A percentile compares a stretch with the other conserved stretches of the same genome.
These are phyloP conservation scores for Onychostoma macrolepis DNA, from an alignment of 2,113 vertebrate species.

Conservation along the genomic window DNA sequence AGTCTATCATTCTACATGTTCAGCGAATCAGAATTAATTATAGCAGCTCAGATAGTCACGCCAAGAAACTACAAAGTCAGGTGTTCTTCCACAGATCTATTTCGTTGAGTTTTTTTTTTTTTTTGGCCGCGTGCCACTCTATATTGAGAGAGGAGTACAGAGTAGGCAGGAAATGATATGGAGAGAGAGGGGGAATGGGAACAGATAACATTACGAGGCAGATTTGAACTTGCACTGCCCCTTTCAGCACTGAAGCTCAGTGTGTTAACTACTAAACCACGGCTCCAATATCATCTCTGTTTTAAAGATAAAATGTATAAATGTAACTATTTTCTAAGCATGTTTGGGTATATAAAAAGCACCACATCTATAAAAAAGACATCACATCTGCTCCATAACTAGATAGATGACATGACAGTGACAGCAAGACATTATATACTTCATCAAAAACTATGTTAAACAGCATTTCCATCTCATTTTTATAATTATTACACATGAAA, in stretches of 20 bases:
- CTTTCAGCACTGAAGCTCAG: neutral
- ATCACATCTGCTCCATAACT: neutral
- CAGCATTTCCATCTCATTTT: neutral
- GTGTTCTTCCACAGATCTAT: neutral
- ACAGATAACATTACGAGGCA: neutral
- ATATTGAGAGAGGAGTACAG: neutral
- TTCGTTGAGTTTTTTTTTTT: neutral
- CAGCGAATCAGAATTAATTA: conserved; percentile 29
- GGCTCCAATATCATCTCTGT: neutral
- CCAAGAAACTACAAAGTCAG: neutral
- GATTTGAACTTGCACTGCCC: neutral
- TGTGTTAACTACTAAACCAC: neutral
- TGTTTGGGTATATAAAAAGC: neutral
- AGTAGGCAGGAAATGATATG: neutral
- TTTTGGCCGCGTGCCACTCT: neutral
- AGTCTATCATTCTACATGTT: conserved; percentile 31
- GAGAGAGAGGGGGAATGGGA: neutral
- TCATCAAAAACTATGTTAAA: neutral
- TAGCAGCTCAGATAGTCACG: neutral
- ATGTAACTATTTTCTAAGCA: neutral
- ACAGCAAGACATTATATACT: neutral
- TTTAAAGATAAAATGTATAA: neutral
- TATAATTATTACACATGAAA: neutral
- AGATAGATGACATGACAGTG: neutral
- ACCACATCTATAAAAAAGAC: neutral